Evolutionary conservation across 2,888 invertebrate genomes (phyloP).

Genomic region (Eueremaeus valkanovi): DNA sequence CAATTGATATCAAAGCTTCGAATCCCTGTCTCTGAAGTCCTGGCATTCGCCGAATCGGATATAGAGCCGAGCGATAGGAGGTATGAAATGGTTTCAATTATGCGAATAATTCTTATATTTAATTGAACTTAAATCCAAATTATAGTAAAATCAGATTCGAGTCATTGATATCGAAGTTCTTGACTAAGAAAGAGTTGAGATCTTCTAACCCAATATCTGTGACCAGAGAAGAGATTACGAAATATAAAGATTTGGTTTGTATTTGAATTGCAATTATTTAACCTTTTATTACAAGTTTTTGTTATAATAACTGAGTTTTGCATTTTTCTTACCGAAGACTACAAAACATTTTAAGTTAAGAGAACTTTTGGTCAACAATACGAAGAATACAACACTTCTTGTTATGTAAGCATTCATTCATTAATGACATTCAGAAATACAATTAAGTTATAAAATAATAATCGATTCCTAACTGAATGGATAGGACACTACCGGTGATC

Average conservation of each 20-base stretch:
- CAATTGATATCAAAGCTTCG: constrained; percentile 91
- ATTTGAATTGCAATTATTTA: neutral
- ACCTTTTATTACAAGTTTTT: no score
- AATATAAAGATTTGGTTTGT: constrained; percentile 15
- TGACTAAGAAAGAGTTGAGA: constrained; percentile 13
- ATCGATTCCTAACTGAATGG: constrained; percentile 26
- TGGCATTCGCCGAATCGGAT: constrained; percentile 85
- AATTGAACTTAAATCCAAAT: no score
- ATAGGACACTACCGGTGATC: constrained; percentile 87
- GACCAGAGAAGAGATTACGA: constrained; percentile 10
- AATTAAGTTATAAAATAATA: neutral
- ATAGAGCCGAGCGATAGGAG: constrained; percentile 72
- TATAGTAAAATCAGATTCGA: constrained; percentile 30
- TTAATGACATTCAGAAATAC: constrained; percentile 42
- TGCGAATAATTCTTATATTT: no score
- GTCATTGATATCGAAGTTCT: constrained; percentile 37
- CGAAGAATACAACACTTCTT: constrained; percentile 75
- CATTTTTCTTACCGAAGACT: constrained; percentile 56
- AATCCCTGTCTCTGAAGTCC: constrained; percentile 91
- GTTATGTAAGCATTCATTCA: constrained; percentile 69
- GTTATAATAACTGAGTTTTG: no score
- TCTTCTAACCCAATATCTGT: neutral
- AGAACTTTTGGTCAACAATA: constrained; percentile 77
- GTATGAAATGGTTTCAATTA: neutral
- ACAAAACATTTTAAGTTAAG: constrained; percentile 82